Evolutionary conservation across 53 echinoderm and acorn worm species (phyloP), one percentile per base, ranked within the genome.

Genomic region (Hippasteria phrygiana): DNA sequence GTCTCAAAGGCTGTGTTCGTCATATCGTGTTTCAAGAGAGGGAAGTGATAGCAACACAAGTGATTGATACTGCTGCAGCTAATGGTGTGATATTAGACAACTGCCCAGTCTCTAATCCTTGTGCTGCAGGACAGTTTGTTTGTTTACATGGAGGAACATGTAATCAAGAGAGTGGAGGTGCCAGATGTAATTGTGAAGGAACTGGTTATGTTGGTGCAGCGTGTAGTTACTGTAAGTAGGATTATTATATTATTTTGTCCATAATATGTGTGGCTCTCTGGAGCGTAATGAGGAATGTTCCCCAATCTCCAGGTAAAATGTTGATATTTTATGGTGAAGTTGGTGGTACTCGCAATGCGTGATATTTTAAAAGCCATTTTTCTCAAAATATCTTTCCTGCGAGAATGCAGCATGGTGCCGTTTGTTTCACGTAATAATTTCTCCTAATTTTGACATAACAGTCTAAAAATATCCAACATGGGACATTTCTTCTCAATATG

Each of bases 201-300:
- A 90, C 93, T 29, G 82, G 87, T 29, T 95, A 88, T 59, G 83
- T 85, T 17, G 95, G 95, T 54, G 88, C 90, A 26, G 88, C 83
- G 70, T 95, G 95, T 63, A 90, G 91, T 54, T 95, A 93, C 77
- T 85, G 95, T 95, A 76, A 95, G 95, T 95, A 75, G 9, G 17
- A 10, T 5, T 10, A 17, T 78, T 0, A n/a, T 27, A 32, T 39
- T 59, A 24, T 55, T 77, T 63, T 24, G 41, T 79, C 13, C 2
- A 54, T 46, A 37, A 87, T 33, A 4, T 73, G 12, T 72, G 7
- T n/a, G n/a, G n/a, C n/a, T n/a, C n/a, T n/a, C n/a, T n/a, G n/a
- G n/a, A n/a, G n/a, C n/a, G n/a, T n/a, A n/a, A n/a, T n/a, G n/a
- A n/a, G n/a, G n/a, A n/a, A n/a, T n/a, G n/a, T n/a, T n/a, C n/a